Base-by-base conservation (phyloP, 2,888 invertebrate genomes). In the Drosophila emarginata region DNA sequence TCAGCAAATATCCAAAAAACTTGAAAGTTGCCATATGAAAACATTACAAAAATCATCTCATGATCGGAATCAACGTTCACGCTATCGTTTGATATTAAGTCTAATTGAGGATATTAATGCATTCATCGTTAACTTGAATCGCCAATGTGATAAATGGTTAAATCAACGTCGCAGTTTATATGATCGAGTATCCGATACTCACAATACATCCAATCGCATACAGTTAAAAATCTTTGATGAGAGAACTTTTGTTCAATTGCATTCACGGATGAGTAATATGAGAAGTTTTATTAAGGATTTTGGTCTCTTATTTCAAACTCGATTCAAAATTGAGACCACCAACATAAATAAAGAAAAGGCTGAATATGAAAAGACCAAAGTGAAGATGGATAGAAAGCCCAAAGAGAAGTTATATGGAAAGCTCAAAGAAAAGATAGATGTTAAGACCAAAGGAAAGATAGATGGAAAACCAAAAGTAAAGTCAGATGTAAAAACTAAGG, bases 151-250 rank as follows among this genome's bases (percentile, higher is more conserved):
- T 5, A 36, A 62, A 5, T 26, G 52, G 15, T n/a, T 72, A 2
- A n/a, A 32, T 0, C 53, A 76, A 11, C 77, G 77, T 0, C 56
- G 37, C 0, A 9, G 4, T 12, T 51, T 64, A 32, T n/a, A 51
- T 3, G 56, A 71, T 0, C 21, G 14, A 7, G 64, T 68, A 1
- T n/a, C 14, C 3, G 4, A 9, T 0, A 61, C 72, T 0, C 39
- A 50, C 45, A 37, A 65, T 7, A 64, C 57, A 0, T n/a, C 14
- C 21, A 69, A 76, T 53, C 58, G 67, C 2, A 53, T 65, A 7
- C 51, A 53, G 11, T 28, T 74, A 2, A 78, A 81, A 50, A 39
- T 69, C 21, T 74, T 74, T 6, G 74, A 79, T 53, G 68, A 80
- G 23, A 53, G 26, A 11, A 60, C 50, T 21, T 82, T 79, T 2